A percentile compares a stretch with the other conserved stretches of the same genome.
These are phyloP conservation scores for Belgica antarctica DNA, from an alignment of 2,888 invertebrate species.

Conservation along the genomic window DNA sequence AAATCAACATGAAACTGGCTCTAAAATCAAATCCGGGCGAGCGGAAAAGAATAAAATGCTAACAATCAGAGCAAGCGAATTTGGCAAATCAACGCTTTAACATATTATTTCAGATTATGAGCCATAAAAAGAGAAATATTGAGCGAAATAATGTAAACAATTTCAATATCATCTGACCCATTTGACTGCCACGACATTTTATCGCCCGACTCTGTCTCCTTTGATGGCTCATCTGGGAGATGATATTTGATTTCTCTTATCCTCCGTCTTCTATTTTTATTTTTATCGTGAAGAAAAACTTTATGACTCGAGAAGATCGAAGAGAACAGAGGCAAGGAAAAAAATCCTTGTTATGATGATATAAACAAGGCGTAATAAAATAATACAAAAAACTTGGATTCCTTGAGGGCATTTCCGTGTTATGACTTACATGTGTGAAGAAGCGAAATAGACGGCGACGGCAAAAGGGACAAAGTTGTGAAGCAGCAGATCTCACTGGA, in stretches of 20 bases:
- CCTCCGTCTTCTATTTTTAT: neutral
- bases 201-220: neutral
- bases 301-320: neutral
- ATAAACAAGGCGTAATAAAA: slow-evolving; percentile 40
- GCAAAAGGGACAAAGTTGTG: neutral
- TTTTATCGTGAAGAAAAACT: neutral
- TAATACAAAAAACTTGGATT: slow-evolving; percentile 24
- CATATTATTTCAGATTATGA: slow-evolving; percentile 1
- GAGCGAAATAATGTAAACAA: neutral
- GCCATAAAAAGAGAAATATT: slow-evolving; percentile 26
- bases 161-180: slow-evolving; percentile 25
- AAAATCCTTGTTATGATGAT: slow-evolving; percentile 37
- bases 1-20: slow-evolving; percentile 39
- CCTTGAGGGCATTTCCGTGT: slow-evolving; percentile 10
- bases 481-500: neutral
- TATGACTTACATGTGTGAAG: neutral
- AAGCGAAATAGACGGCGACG: neutral
- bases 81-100: slow-evolving; percentile 35
- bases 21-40: slow-evolving; percentile 4
- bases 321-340: too few relatives aligned
- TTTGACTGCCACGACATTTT: neutral
- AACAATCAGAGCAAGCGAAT: slow-evolving; percentile 40
- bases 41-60: slow-evolving; percentile 34
- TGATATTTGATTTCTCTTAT: neutral
- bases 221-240: neutral